Base-by-base conservation (phyloP, 1,140 invertebrate species). In the Holcopasites calliopsidis region DNA sequence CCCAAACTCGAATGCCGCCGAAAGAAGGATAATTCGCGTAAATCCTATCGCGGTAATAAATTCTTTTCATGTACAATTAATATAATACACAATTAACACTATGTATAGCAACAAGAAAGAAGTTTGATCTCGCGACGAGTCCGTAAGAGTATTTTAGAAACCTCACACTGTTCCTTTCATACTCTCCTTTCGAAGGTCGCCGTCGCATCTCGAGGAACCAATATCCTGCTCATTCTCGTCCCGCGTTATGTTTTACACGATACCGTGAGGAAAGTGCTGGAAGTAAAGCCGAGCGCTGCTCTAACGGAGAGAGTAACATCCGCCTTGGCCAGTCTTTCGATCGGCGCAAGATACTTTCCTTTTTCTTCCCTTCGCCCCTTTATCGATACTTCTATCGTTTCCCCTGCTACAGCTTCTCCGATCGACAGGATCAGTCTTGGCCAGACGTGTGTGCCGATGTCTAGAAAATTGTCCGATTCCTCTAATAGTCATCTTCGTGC, bases 21-120 rank as follows among this genome's bases (percentile, higher is more conserved):
- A 54, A 21, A 38, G 31, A 8, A 69, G 40, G 33, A 58, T 69
- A 52, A 38, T 33, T 33, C 52, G 18, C 31, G 21, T 44, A 61
- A 73, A 35, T n/a, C 49, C 50, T 52, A 31, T 42, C 28, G 33
- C 38, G 16, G 40, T 31, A 52, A 64, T 40, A 55, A 69, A 69
- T 35, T n/a, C 40, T 50, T 42, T 49, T 38, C 64, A 58, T 50
- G 13, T 69, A 69, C 65, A 69, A 60, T 60, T n/a, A 69, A 58
- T 69, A 75, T 69, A 47, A 66, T 66, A 74, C 40, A 75, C 65
- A 58, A 69, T 52, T 69, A 75, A 60, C 73, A 42, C 58, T 42
- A 23, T 23, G 18, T 23, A n/a, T 31, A 57, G 65, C 44, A 69
- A 75, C 54, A 68, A 69, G 65, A 42, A 75, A 49, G 73, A 75